Conservation (phyloP, 2,888 invertebrate species). For the Spisula solida region DNA sequence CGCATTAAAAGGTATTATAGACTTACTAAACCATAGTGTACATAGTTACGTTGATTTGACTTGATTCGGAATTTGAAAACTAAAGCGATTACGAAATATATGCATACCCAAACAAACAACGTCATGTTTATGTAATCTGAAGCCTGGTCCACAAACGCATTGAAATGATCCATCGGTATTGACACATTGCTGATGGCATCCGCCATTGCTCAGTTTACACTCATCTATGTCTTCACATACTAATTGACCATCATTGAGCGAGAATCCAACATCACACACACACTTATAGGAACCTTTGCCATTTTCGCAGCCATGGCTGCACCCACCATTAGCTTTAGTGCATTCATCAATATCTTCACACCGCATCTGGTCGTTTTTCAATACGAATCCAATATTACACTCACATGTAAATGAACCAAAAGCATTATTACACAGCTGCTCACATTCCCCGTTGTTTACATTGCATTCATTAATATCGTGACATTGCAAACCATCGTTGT, state of each 20-base stretch:
- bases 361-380: neutral
- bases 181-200: neutral
- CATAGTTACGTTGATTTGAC: too few relatives aligned
- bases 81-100: too few relatives aligned
- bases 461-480: neutral
- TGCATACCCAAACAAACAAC: neutral
- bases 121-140: neutral
- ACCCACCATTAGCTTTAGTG: neutral
- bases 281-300: neutral
- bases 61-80: too few relatives aligned
- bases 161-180: slow-evolving; percentile 17
- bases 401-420: neutral
- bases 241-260: neutral
- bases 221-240: neutral
- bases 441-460: neutral
- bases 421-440: neutral
- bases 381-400: neutral
- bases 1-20: too few relatives aligned
- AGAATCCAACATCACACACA: neutral
- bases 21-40: too few relatives aligned
- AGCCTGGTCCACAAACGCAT: neutral
- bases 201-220: neutral
- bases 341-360: slow-evolving; percentile 36
- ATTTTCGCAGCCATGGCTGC: slow-evolving; percentile 11
- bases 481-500: neutral